These are phyloP conservation scores for Dorcus parallelipipedus DNA, from an alignment of 2,888 invertebrate genomes.

Conservation along the genomic window DNA sequence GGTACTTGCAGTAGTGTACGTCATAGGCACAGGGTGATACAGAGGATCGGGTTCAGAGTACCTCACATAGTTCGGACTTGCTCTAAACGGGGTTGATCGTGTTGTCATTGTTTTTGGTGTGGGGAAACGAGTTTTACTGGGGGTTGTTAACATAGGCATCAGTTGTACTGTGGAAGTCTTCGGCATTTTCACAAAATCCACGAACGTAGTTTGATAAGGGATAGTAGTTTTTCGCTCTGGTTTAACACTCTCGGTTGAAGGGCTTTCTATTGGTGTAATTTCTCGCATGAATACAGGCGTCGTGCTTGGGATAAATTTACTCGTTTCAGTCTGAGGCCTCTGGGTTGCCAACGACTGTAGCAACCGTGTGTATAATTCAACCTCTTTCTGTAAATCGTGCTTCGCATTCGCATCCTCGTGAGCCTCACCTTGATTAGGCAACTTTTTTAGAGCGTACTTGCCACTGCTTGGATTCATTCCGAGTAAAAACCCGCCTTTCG, in stretches of 20 bases:
- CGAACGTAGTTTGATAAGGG: slow-evolving; percentile 8
- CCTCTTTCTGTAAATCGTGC: slow-evolving; percentile 23
- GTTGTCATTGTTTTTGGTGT: neutral
- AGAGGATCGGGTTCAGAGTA: slow-evolving; percentile 55
- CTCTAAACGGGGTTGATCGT: slow-evolving; percentile 2
- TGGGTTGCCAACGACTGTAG: slow-evolving; percentile 31
- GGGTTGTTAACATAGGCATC: slow-evolving; percentile 19
- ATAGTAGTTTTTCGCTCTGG: slow-evolving; percentile 38
- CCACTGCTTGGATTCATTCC: neutral
- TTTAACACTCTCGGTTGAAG: slow-evolving; percentile 29
- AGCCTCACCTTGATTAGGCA: too few relatives aligned
- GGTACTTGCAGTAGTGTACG: slow-evolving; percentile 10
- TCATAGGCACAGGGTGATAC: slow-evolving; percentile 29
- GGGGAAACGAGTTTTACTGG: slow-evolving; percentile 34
- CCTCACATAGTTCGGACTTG: slow-evolving; percentile 10
- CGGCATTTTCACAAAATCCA: neutral
- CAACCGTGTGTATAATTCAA: slow-evolving; percentile 36
- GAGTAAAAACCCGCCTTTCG: too few relatives aligned
- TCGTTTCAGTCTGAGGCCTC: slow-evolving; percentile 36
- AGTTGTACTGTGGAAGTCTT: slow-evolving; percentile 13
- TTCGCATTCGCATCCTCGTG: too few relatives aligned
- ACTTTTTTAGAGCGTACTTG: neutral
- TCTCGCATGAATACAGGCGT: slow-evolving; percentile 30
- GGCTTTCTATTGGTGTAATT: neutral
- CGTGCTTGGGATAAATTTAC: slow-evolving; percentile 44